These are phyloP conservation scores for Uria aalge DNA, from an alignment of 2,113 vertebrate species.

Conservation along the genomic window DNA sequence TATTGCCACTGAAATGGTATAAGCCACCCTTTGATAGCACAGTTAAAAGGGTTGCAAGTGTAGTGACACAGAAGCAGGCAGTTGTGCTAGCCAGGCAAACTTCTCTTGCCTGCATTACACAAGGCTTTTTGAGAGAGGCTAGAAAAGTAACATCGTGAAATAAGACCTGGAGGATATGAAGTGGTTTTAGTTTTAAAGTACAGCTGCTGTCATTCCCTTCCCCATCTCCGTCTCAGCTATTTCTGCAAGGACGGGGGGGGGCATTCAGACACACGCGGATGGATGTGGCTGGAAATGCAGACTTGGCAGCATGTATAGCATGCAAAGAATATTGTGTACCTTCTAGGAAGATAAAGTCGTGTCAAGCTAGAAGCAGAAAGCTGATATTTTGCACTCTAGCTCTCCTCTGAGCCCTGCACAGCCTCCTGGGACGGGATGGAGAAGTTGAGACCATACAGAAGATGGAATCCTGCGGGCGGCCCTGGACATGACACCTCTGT, in stretches of 20 bases:
- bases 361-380: background rate
- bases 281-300: background rate
- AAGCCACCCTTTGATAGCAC: background rate
- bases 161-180: constrained; percentile 1
- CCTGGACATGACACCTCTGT: rapidly evolving
- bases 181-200: background rate
- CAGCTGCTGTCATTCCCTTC: background rate
- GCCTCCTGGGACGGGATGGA: rapidly evolving
- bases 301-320: background rate
- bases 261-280: background rate
- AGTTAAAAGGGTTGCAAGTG: background rate
- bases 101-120: background rate
- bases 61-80: background rate
- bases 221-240: background rate
- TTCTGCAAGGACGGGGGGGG: background rate
- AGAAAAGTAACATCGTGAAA: background rate
- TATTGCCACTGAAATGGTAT: background rate
- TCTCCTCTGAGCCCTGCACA: background rate
- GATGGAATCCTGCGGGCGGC: background rate
- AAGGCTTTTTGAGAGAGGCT: background rate
- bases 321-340: background rate
- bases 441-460: rapidly evolving
- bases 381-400: background rate
- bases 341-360: background rate
- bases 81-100: background rate